Conservation (phyloP, 2,113 vertebrate species). For the Buteo buteo region DNA sequence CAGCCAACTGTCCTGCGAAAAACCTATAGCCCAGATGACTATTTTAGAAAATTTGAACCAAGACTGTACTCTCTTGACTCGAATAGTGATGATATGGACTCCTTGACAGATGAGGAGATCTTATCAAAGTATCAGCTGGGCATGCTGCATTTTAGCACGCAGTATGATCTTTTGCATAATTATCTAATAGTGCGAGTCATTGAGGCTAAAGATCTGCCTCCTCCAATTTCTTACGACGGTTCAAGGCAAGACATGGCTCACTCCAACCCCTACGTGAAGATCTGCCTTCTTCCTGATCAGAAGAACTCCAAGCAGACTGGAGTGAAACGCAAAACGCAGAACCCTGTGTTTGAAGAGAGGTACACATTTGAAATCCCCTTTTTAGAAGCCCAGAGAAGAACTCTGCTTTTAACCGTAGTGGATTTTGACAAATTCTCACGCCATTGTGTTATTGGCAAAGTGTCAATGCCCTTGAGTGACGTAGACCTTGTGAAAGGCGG, state of each 20-base stretch:
- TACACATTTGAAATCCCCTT: conserved; percentile 89
- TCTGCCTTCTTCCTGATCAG: conserved; percentile 88
- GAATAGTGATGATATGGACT: conserved; percentile 79
- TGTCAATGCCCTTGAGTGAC: conserved; percentile 81
- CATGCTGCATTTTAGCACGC: conserved; percentile 89
- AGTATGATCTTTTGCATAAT: conserved; percentile 85
- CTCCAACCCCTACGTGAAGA: conserved; percentile 89
- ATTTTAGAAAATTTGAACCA: conserved; percentile 85
- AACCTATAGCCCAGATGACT: conserved; percentile 79
- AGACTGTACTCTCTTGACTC: conserved; percentile 82
- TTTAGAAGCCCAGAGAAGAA: conserved; percentile 88
- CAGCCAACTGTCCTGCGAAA: conserved; percentile 81
- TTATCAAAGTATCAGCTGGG: conserved; percentile 85
- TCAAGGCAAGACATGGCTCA: conserved; percentile 85
- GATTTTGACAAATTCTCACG: conserved; percentile 92
- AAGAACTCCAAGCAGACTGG: conserved; percentile 92
- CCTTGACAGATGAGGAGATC: conserved; percentile 87
- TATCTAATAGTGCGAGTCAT: conserved; percentile 85
- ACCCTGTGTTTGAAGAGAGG: conserved; percentile 87
- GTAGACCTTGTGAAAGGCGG: conserved; percentile 91
- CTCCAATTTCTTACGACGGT: conserved; percentile 78
- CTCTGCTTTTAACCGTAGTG: conserved; percentile 84
- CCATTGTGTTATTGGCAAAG: conserved; percentile 89
- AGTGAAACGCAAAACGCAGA: conserved; percentile 89
- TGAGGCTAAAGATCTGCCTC: conserved; percentile 85